Conservation (phyloP, 2,113 vertebrate genomes). For the Neotoma lepida region DNA sequence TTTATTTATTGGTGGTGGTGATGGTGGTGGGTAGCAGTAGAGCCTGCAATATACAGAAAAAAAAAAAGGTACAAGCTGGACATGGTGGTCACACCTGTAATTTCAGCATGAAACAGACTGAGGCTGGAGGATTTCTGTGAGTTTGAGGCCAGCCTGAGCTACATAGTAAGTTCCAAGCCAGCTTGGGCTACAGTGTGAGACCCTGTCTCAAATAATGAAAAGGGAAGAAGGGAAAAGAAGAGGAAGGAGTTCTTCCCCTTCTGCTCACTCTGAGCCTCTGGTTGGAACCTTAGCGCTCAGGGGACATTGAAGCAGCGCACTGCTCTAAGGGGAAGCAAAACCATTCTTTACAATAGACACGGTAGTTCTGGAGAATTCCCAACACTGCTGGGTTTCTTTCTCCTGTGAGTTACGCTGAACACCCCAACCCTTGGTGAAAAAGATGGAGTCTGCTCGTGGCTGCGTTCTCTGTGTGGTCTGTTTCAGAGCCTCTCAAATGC, state of each 20-base stretch:
- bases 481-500: neutral
- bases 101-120: neutral
- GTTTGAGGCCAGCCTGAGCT: neutral
- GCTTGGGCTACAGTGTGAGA: neutral
- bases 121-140: neutral
- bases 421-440: neutral
- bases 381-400: neutral
- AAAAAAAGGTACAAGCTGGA: neutral
- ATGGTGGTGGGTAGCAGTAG: neutral
- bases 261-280: neutral
- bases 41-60: neutral
- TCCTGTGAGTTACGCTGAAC: neutral
- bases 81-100: too few species aligned
- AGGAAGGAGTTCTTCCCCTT: neutral
- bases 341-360: neutral
- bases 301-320: neutral
- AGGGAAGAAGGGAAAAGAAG: neutral
- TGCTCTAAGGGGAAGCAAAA: slow-evolving; percentile 34
- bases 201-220: neutral
- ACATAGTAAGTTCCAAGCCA: neutral
- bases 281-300: neutral
- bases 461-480: neutral
- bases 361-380: slow-evolving; percentile 23
- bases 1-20: neutral
- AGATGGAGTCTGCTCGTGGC: neutral